Percentiles rank a stretch among this genome's conserved stretches.
Conservation (phyloP, 1,140 invertebrate species). For the Mactra quadrangularis region DNA sequence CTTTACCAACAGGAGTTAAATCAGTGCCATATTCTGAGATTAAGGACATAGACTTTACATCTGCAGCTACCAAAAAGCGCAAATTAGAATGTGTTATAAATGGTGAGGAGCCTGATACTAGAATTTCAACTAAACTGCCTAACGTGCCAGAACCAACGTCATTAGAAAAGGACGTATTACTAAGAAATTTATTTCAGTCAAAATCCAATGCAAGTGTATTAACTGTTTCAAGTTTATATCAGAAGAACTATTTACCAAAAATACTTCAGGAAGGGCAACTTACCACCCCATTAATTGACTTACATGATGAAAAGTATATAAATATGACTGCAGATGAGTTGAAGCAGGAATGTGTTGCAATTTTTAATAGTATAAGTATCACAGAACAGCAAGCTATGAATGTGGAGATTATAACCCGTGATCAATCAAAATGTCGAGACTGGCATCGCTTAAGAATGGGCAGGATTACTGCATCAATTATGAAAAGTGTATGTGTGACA, state of each 20-base stretch:
- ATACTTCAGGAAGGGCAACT: not conserved
- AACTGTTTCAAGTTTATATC: not conserved
- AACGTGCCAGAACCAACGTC: not conserved
- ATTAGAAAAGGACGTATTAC: not conserved
- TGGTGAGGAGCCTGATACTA: not conserved
- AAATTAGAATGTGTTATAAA: not conserved
- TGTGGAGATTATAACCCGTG: slow-evolving; percentile 49
- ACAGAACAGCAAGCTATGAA: slow-evolving; percentile 30
- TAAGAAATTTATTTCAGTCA: not conserved
- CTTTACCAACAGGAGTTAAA: slow-evolving; percentile 1
- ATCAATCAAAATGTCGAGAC: slow-evolving; percentile 41
- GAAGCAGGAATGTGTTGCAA: not conserved
- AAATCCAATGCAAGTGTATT: not conserved
- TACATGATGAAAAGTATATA: not conserved
- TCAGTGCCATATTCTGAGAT: not conserved
- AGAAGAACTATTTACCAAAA: not conserved
- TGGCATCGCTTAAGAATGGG: slow-evolving; percentile 56
- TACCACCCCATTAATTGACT: not conserved
- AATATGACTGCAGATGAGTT: slow-evolving; percentile 43
- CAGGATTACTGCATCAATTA: slow-evolving; percentile 53
- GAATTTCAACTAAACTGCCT: not conserved
- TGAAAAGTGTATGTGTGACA: slow-evolving; percentile 25
- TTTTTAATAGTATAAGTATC: not conserved
- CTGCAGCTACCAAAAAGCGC: not conserved
- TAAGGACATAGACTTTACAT: not conserved